These are phyloP conservation scores for Trachelus stipa DNA, from an alignment of 2,888 invertebrate species.

Conservation along the genomic window DNA sequence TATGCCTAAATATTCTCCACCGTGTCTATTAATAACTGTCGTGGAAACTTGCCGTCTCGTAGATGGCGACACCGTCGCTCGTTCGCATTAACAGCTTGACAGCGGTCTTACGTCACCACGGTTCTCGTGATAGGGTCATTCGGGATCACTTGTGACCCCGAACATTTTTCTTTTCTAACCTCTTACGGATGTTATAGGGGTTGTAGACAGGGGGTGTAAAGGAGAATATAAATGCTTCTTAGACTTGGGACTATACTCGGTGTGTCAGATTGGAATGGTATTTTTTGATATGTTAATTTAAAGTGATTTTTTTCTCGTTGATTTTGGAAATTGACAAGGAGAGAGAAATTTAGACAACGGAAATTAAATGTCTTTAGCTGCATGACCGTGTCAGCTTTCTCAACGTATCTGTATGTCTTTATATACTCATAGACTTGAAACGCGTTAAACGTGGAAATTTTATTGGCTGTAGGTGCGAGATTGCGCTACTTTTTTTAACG, in stretches of 20 bases:
- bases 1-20: background rate
- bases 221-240: background rate
- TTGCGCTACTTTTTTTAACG: background rate
- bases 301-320: background rate
- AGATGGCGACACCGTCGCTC: background rate
- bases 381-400: background rate
- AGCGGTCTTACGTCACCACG: background rate
- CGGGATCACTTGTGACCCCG: background rate
- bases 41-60: background rate
- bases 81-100: background rate
- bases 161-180: background rate
- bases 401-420: background rate
- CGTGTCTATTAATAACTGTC: slow-evolving; percentile 4
- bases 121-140: background rate
- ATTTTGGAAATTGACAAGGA: background rate
- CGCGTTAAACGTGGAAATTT: background rate
- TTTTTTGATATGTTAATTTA: background rate
- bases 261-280: background rate
- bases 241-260: background rate
- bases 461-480: background rate
- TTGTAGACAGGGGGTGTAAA: background rate
- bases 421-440: background rate
- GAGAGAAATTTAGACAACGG: background rate
- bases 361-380: background rate
- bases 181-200: background rate